Evolutionary conservation across 2,797 vertebrate species (phyloP), one percentile per base, ranked within the genome.

Genomic region (Pampus argenteus): DNA sequence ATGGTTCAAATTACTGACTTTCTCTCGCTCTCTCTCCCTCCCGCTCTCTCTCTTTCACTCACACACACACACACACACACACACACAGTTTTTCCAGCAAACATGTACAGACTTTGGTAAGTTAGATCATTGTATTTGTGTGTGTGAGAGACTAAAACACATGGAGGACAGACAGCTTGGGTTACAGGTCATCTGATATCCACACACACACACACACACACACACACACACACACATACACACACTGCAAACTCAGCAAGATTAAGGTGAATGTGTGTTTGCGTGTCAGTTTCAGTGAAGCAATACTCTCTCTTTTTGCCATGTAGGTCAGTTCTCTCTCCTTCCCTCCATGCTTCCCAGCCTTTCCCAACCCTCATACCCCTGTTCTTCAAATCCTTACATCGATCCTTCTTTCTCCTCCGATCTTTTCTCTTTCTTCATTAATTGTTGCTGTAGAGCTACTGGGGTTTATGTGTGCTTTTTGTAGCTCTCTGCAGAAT

Each of bases 131-230:
- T 80, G 82, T 80, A 65, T 71, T 49, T 76, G 76, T 79, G 74
- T 42, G 49, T 40, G 66, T 28, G 60, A 34, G 76, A 79, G 59
- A 67, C 69, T 66, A 63, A 83, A 82, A 74, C 90, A 90, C 86
- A 87, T 88, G 87, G 86, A 93, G 91, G 89, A 86, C 87, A 90
- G 83, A 83, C 78, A 9, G 85, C 82, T 93, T 87, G 62, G 82
- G 86, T 94, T 93, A 89, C 91, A 78, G 79, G 86, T 91, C 90
- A 93, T 91, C 85, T 87, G 92, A 93, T 93, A 91, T 81, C 76
- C 34, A 47, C 63, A 49, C 66, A 74, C 81, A n/a, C 38, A 74
- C 68, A 42, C 62, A n/a, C 67, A 44, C 63, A 7, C 64, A 52
- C 60, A 26, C 73, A 61, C 66, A 47, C 68, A 74, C 63, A 76